These are phyloP conservation scores for Temnothorax rugatulus DNA, from an alignment of 2,888 invertebrate genomes.

Conservation along the genomic window DNA sequence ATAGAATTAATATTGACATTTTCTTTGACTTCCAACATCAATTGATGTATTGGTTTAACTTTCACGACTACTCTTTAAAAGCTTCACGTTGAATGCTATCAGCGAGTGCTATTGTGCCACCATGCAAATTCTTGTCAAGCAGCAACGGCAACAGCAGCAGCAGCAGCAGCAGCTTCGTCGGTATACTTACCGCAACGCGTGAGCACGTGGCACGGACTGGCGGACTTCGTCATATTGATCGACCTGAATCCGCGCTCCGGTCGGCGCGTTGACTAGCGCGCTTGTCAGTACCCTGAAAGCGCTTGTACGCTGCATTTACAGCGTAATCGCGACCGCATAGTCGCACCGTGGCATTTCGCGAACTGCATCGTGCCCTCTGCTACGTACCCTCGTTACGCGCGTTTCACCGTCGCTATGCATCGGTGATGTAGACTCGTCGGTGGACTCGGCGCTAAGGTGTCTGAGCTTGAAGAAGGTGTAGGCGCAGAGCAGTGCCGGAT, in stretches of 20 bases:
- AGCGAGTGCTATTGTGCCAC: not conserved
- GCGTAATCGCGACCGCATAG: slow-evolving; percentile 64
- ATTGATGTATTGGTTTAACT: not conserved
- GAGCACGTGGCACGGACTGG: slow-evolving; percentile 67
- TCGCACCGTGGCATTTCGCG: slow-evolving; percentile 27
- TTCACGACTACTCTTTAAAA: not conserved
- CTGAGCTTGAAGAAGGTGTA: slow-evolving; percentile 1
- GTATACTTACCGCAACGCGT: slow-evolving; percentile 65
- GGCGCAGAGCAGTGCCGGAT: slow-evolving; percentile 4
- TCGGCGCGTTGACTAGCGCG: slow-evolving; percentile 69
- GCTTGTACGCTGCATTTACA: slow-evolving; percentile 55
- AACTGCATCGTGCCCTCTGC: slow-evolving; percentile 39
- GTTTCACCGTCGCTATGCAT: slow-evolving; percentile 48
- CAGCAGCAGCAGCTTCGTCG: slow-evolving; percentile 23
- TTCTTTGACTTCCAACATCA: not conserved
- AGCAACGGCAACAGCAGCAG: not conserved
- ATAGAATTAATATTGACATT: not conserved
- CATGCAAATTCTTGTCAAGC: not conserved
- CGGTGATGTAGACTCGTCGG: slow-evolving; percentile 35
- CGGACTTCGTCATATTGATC: slow-evolving; percentile 72
- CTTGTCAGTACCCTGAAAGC: slow-evolving; percentile 54
- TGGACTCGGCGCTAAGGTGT: not conserved
- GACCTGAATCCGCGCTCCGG: slow-evolving; percentile 72
- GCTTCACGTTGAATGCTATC: not conserved
- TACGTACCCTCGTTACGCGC: slow-evolving; percentile 31